Evolutionary conservation across 2,113 vertebrate species (phyloP).

Genomic region (Malaclemys terrapin): DNA sequence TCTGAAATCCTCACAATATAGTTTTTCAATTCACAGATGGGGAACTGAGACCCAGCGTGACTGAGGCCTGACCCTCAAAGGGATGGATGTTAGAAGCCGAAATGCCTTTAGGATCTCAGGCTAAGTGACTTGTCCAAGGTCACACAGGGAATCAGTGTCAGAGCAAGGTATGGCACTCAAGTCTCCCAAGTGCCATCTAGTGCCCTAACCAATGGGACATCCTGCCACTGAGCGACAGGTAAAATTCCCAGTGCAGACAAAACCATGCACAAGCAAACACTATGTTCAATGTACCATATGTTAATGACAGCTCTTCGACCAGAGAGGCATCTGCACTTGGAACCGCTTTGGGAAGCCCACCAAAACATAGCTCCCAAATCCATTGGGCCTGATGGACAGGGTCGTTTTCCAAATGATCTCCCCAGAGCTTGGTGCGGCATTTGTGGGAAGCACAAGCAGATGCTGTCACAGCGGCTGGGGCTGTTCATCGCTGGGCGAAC

Average conservation of each 20-base stretch:
- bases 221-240: background rate
- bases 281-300: background rate
- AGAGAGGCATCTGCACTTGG: background rate
- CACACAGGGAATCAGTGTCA: background rate
- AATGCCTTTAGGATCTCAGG: background rate
- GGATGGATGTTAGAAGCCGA: background rate
- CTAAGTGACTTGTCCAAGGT: background rate
- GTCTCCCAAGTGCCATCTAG: background rate
- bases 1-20: background rate
- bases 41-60: background rate
- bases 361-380: background rate
- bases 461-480: background rate
- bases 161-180: background rate
- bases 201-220: accelerated
- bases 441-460: background rate
- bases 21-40: background rate
- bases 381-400: background rate
- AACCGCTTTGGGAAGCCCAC: accelerated
- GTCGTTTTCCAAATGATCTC: background rate
- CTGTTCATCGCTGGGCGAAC: background rate
- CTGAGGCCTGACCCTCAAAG: background rate
- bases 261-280: background rate
- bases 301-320: background rate
- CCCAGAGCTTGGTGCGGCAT: background rate
- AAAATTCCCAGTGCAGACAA: accelerated